Evolutionary conservation across 2,797 vertebrate genomes (phyloP), one percentile per base, ranked within the genome.

Genomic region (Eulemur mongoz): DNA sequence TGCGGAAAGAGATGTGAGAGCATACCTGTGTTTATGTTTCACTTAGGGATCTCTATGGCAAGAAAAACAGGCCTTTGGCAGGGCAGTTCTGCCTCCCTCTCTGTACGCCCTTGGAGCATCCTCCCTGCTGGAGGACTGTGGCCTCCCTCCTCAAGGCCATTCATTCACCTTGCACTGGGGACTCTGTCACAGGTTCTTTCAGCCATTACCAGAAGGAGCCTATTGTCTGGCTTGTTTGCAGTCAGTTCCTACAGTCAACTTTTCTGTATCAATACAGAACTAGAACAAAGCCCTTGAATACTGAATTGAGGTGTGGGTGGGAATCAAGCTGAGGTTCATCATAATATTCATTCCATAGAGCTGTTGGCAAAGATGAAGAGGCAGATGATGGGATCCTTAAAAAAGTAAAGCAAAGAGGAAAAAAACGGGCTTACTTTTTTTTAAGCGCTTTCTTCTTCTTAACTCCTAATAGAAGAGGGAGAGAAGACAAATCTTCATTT

Each of bases 101-200:
- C 32, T 2, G 4, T 25, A 22, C 50, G 30, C 2, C 32, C 3
- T 73, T 75, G 3, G 27, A n/a, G 10, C 0, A 23, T 10, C 11
- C 5, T 52, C 17, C 7, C 6, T 23, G 8, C 10, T 59, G 2
- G 12, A 35, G 9, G 40, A 15, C 20, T 7, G 9, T 3, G 35
- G 8, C 7, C 5, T 27, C 5, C 45, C 11, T 63, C 22, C 5
- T 22, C 38, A 12, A 0, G 52, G 20, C 12, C 25, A 0, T 65
- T 38, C 7, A 22, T 63, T 43, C 13, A 1, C 54, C 9, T 32
- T 65, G 35, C 20, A 61, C 18, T 23, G 17, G 20, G 48, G 30
- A 43, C n/a, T 50, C 61, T 12, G 5, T 48, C 8, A 10, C 23
- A 54, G 27, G 18, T 61, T 54, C 18, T 10, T 20, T 4, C 12